Base-by-base conservation (phyloP, 1,140 invertebrate species). In the Drosophila triauraria region DNA sequence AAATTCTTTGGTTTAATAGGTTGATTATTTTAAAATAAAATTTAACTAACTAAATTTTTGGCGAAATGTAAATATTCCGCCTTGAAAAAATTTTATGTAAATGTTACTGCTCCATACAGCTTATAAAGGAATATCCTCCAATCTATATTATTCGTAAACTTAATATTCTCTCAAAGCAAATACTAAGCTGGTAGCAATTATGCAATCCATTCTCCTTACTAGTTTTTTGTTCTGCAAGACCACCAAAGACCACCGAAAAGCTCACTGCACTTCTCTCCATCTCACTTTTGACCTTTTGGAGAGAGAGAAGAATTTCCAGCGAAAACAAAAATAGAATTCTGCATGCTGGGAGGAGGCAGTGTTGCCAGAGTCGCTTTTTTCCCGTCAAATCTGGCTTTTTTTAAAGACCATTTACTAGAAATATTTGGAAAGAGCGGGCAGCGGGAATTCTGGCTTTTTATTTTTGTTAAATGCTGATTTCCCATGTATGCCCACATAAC, bases 201-300 rank as follows among this genome's bases (percentile, higher is more conserved):
- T 47, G 9, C 4, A 12, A 9, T 3, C 20, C 5, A 46, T 23
- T 46, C 12, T 17, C 2, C 7, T 43, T 17, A 43, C 25, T 27
- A 15, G 7, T 53, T 35, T 51, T 17, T 6, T 4, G 15, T 7
- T 25, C 30, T 65, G 27, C 30, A 67, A 38, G 20, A 20, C 20
- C 20, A 20, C 20, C 20, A 20, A 23, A 25, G 10, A 23, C 12
- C 2, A 23, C 6, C 30, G 51, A 25, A 53, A 62, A 62, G 12
- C 60, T 53, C 3, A 17, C 30, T 70, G 30, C 62, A 67, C 35
- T 32, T 35, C 23, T 65, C 44, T 23, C 15, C n/a, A 40, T n/a
- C 38, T 69, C 56, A 69, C 75, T 69, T 60, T 53, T 77, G 74
- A 77, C 75, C 75, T 77, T 77, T 77, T 58, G 9, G 27, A 40